Base-by-base conservation (phyloP, 2,888 invertebrate genomes). In the Chaetogeoica ovagalla region DNA sequence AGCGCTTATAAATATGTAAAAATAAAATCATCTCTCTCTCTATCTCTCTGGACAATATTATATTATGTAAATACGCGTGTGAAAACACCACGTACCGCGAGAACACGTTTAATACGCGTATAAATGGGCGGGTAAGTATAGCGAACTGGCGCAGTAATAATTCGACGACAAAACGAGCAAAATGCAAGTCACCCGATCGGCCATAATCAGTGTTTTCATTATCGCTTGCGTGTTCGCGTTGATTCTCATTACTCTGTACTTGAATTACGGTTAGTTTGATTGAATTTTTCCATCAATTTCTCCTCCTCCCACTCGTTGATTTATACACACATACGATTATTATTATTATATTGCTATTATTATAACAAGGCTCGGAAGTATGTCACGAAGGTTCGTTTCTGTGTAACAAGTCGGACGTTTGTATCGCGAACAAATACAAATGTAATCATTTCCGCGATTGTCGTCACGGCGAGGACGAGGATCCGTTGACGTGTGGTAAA, bases 391-490 rank as follows among this genome's bases (percentile, higher is more conserved):
- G 89, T 83, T 88, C 88, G 69, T 89, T 89, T 84, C 86, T 87
- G 66, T 90, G 90, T 83, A 85, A 86, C 82, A 88, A 88, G 84
- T 88, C 87, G 74, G 86, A 87, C 11, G 83, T 86, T 81, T 90
- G 90, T 84, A 87, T 90, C 81, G 87, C 88, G 13, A 89, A 89
- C 85, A 87, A 87, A 82, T 86, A 87, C 82, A 88, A 89, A 85
- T 90, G 90, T 85, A 87, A 90, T 84, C 85, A 86, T 15, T 84
- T 86, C 63, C 21, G 11, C 9, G 88, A 90, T 83, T 90, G 90
- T 83, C 86, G 85, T 0, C 81, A 85, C 15, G 86, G 85, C 2
- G 87, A 87, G 60, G 88, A 88, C 77, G 88, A 88, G 83, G 83
- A 83, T 39, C 65, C 65, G 6, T 55, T 83, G 19, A 83, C 84